Evolutionary conservation across 2,888 invertebrate genomes (phyloP).

Genomic region (Tanypteryx hageni): DNA sequence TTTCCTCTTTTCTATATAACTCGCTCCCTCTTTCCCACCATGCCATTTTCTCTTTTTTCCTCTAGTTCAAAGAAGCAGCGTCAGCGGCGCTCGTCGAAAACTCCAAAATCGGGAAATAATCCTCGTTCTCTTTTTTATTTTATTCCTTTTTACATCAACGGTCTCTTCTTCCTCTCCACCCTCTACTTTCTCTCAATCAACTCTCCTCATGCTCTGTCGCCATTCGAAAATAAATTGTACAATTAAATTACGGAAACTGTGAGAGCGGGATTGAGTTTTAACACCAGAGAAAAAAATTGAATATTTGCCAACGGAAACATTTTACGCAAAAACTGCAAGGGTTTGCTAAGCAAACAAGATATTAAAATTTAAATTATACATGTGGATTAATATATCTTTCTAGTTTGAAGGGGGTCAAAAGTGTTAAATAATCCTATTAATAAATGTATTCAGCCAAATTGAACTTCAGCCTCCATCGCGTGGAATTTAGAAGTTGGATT

Average conservation of each 20-base stretch:
- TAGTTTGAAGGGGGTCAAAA: too few species aligned
- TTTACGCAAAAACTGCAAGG: background rate
- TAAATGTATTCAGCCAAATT: background rate
- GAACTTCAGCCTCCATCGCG: background rate
- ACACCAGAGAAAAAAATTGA: background rate
- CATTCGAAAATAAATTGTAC: constrained; percentile 41
- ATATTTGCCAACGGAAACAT: background rate
- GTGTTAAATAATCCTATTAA: too few species aligned
- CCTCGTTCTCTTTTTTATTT: constrained; percentile 28
- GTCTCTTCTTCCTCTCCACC: constrained; percentile 8
- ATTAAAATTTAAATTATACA: background rate
- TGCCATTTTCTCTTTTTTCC: constrained; percentile 52
- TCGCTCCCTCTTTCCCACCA: constrained; percentile 37
- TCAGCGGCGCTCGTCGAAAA: constrained; percentile 45
- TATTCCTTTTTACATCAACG: constrained; percentile 17
- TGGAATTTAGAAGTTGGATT: background rate
- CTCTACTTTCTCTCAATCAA: constrained; percentile 42
- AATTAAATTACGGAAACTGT: constrained; percentile 42
- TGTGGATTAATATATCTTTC: too few species aligned
- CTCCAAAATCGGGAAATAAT: constrained; percentile 12
- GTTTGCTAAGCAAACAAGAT: background rate
- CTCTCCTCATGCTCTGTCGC: constrained; percentile 48
- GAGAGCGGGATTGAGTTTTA: constrained; percentile 12
- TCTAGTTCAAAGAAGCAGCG: constrained; percentile 46
- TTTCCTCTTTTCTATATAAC: too few species aligned